Base-by-base conservation (phyloP, 2,113 vertebrate genomes). In the Bubo bubo region DNA sequence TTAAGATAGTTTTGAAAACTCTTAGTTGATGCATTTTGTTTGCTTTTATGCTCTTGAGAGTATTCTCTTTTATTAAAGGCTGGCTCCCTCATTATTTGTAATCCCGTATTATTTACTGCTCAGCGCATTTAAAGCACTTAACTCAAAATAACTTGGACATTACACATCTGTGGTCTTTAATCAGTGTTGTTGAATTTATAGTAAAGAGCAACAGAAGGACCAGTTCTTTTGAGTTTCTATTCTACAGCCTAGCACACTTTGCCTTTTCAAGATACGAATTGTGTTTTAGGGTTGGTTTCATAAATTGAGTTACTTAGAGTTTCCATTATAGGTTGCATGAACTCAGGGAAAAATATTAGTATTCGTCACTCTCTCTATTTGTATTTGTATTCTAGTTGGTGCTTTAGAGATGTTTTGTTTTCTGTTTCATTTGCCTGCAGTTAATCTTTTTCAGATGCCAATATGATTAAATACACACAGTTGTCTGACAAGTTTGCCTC, bases 41-140 rank as follows among this genome's bases (percentile, higher is more conserved):
- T 83, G 45, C 72, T 86, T 92, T 85, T 74, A 16, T 45, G 56
- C 92, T 41, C 76, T 88, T 79, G 19, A n/a, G 72, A n/a, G 32
- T 86, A 28, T 79, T 73, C 26, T 53, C 41, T 58, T 0, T 52
- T 23, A 75, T 59, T 52, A 50, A 68, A 79, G 77, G 32, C 34
- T 56, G 30, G 11, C 63, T 94, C 32, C 52, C 34, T 86, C 66
- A 4, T 92, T 95, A 43, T 59, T 94, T 88, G 59, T 90, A 91
- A 92, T 97, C 96, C 77, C 14, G 6, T 88, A 59, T 90, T 90
- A 79, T 74, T 96, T 74, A 32, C 88, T 95, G 72, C 66, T 97
- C 72, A 77, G 35, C 20, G 16, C 82, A 76, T 66, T 90, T 53
- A 92, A 72, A 96, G 77, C 79, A 94, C 95, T 89, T 96, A 75